Base-by-base conservation (phyloP, 1,140 invertebrate species). In the Heliothis virescens region DNA sequence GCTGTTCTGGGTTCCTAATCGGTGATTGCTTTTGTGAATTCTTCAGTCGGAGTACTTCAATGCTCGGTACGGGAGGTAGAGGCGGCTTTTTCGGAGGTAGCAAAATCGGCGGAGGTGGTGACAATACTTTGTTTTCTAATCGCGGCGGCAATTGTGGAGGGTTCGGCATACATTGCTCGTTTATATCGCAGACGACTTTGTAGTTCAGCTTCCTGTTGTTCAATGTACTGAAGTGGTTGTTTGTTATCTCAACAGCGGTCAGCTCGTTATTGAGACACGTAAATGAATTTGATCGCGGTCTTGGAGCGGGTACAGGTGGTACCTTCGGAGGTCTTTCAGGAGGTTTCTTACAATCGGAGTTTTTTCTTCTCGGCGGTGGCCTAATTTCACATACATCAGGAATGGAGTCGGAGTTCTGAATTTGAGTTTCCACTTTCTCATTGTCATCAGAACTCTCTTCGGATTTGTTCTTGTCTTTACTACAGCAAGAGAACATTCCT, bases 31-130 rank as follows among this genome's bases (percentile, higher is more conserved):
- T 95, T 53, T 94, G 87, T 4, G 89, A 86, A 67, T 90, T 93
- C 85, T 95, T 95, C 76, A 95, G 91, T 79, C 95, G 86, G 78
- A 95, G 87, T 3, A 95, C 94, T 89, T 96, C 96, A 87, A 96
- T 95, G 81, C 95, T 96, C 26, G 96, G 96, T 62, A 96, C 96
- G 10, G 96, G 96, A 79, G 97, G 97, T 81, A 97, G 88, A 13
- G 96, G 97, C 55, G 96, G 97, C 91, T 97, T 97, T 89, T 96
- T 96, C 41, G 96, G 96, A 15, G 96, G 96, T 85, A 96, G 81
- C 84, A 95, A 89, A 87, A 96, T 86, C 65, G 95, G 96, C 29
- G 95, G 96, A 1, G 96, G 95, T 52, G 96, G 96, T n/a, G 95
- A 88, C 11, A 95, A 91, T 2, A 86, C 86, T 72, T 93, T 94